A percentile compares a stretch with the other conserved stretches of the same genome.
phyloP scores from a whole-genome alignment of 1,140 invertebrate species.

The Sarcophaga peregrina region DNA sequence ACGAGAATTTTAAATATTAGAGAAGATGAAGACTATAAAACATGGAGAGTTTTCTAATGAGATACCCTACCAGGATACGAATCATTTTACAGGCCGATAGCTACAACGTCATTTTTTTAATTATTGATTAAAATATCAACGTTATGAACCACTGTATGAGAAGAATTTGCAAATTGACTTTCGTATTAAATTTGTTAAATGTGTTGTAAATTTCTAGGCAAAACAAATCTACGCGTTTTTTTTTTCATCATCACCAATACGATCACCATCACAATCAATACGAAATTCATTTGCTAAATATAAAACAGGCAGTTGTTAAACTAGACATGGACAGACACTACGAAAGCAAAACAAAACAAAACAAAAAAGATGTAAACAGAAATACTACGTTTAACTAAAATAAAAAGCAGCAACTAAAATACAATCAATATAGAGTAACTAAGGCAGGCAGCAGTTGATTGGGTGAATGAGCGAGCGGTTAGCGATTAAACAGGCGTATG shows the following conservation, averaged over 20 bases:
- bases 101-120: too few relatives aligned
- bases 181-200: slow-evolving; percentile 2
- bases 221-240: slow-evolving; percentile 10
- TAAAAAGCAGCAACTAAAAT: neutral
- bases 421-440: neutral
- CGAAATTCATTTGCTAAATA: neutral
- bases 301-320: neutral
- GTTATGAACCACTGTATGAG: too few relatives aligned
- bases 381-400: neutral
- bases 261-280: neutral
- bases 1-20: too few relatives aligned
- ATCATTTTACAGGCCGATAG: too few relatives aligned
- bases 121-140: too few relatives aligned
- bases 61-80: too few relatives aligned
- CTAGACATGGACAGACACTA: neutral
- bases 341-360: neutral
- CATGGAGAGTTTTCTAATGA: too few relatives aligned
- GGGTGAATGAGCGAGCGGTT: neutral
- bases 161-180: too few relatives aligned
- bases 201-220: neutral
- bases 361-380: neutral
- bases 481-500: slow-evolving; percentile 34
- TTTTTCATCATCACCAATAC: neutral
- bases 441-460: neutral
- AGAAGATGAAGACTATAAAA: too few relatives aligned